Evolutionary conservation across 2,113 vertebrate species (phyloP), one percentile per base, ranked within the genome.

Genomic region (Macrotus californicus): DNA sequence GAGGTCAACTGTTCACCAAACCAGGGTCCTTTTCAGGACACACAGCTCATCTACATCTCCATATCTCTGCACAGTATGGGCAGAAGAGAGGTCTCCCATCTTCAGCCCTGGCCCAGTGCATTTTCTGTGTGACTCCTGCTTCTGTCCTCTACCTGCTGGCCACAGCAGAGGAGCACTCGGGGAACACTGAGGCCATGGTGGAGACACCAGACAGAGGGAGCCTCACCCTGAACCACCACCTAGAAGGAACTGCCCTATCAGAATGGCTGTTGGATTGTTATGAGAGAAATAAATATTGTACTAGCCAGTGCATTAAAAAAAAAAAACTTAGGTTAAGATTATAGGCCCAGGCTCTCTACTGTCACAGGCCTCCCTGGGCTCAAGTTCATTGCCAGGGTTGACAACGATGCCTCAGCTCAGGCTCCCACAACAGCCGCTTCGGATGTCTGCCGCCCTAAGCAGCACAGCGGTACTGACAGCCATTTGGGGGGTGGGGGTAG

Each of bases 351-450:
- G 67, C 11, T 59, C 18, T 18, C 36, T 69, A 86, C 21, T 61
- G 39, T 41, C 56, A 46, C 26, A 11, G 56, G 75, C 43, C 64
- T 85, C 43, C 34, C 64, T 12, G 21, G 61, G 43, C 43, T 43
- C 7, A 5, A 85, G 24, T 54, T 29, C 22, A 39, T 36, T 61
- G 15, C 41, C 41, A 34, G 7, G 64, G 41, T 69, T 52, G 80
- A 79, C 41, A n/a, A 2, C 34, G 54, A 64, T 15, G 36, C 61
- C 46, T 86, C 46, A 15, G 75, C 48, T 26, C 6, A 2, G 22
- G 64, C 81, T 26, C 19, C 64, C 10, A 5, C 3, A 21, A 36
- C 0, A 22, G 69, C 7, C 34, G 3, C 0, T 6, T 3, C 46
- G 24, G 64, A 43, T 13, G 5, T 43, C 31, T 3, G 26, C 80